These are phyloP conservation scores for Thermophis baileyi DNA, from an alignment of 2,113 vertebrate species.

Conservation along the genomic window DNA sequence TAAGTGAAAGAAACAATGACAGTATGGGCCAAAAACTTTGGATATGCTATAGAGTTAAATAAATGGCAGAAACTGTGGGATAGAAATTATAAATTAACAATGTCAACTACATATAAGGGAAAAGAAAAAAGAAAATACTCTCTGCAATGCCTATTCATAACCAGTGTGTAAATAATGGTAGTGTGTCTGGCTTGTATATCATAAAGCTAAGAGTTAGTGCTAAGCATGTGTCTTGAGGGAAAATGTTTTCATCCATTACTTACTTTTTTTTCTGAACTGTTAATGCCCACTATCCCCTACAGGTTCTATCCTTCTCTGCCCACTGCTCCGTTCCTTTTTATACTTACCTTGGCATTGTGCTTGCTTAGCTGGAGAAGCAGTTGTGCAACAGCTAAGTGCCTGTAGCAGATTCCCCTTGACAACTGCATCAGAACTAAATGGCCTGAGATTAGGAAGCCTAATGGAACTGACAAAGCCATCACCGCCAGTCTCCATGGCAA, in stretches of 20 bases:
- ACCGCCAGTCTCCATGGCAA: conserved; percentile 19
- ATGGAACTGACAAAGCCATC: conserved; percentile 27
- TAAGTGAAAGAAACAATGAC: too few species aligned
- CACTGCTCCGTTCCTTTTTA: neutral
- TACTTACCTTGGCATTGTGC: conserved; percentile 14
- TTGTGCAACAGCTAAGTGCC: conserved; percentile 29
- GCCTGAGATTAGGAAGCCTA: conserved; percentile 25
- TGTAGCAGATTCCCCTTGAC: conserved; percentile 36
- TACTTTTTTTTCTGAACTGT: neutral
- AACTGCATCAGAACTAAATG: conserved; percentile 45
- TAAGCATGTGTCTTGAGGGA: conserved; percentile 29
- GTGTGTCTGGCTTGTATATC: neutral
- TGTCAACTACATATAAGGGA: too few species aligned
- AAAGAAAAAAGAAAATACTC: neutral
- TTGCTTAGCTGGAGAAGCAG: conserved; percentile 25
- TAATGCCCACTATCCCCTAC: conserved; percentile 3
- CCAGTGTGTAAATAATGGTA: neutral
- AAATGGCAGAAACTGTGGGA: too few species aligned
- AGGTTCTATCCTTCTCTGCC: neutral
- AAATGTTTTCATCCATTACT: neutral
- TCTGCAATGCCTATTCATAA: conserved; percentile 22
- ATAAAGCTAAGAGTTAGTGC: neutral
- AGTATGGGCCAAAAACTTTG: too few species aligned
- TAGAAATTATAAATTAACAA: too few species aligned
- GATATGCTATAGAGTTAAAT: too few species aligned